A percentile compares a stretch with the other conserved stretches of the same genome.
Evolutionary conservation across 1,140 invertebrate species (phyloP).

Genomic region (Atta texana): DNA sequence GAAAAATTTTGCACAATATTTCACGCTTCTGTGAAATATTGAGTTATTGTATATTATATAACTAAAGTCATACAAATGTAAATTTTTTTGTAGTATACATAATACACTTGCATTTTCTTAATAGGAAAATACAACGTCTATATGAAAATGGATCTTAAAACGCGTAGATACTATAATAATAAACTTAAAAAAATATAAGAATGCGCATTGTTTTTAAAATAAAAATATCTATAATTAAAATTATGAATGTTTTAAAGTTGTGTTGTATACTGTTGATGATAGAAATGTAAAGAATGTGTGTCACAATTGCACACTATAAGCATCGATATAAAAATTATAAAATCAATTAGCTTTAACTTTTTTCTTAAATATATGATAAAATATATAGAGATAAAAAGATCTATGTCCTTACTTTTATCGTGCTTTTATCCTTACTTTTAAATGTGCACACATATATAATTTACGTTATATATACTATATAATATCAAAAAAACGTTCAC

Average conservation of each 20-base stretch:
- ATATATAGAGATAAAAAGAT: background rate
- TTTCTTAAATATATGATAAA: background rate
- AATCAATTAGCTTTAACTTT: conserved; percentile 14
- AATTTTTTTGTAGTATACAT: background rate
- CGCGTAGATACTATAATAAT: background rate
- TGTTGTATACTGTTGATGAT: background rate
- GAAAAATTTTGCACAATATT: conserved; percentile 35
- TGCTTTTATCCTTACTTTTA: too few species aligned
- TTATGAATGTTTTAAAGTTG: background rate
- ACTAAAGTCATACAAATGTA: conserved; percentile 8
- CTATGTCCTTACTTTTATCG: too few species aligned
- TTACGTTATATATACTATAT: too few species aligned
- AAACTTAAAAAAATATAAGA: background rate
- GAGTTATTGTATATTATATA: background rate
- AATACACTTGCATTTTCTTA: background rate
- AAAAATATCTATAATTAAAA: background rate
- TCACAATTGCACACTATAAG: background rate
- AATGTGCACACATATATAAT: too few species aligned
- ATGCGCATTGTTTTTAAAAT: background rate
- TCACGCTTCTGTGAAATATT: background rate
- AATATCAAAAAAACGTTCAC: too few species aligned
- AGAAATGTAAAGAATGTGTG: background rate
- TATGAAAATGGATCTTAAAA: background rate
- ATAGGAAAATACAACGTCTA: background rate
- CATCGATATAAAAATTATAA: background rate